These are phyloP conservation scores for Nymphalis polychloros DNA, from an alignment of 2,888 invertebrate genomes.

Conservation along the genomic window DNA sequence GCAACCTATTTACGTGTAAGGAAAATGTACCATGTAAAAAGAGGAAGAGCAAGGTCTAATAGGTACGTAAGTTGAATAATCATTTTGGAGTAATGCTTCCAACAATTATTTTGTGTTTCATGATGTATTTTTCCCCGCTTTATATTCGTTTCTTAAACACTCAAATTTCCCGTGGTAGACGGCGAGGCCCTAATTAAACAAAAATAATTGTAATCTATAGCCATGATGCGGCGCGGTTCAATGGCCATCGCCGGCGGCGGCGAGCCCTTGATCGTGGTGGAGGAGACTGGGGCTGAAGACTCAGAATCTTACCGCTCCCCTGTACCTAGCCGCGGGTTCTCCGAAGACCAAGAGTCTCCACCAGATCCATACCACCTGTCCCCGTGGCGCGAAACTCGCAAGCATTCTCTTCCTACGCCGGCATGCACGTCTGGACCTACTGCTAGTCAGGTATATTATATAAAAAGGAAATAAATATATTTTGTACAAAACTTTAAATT, in stretches of 20 bases:
- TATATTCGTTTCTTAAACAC: too few relatives aligned
- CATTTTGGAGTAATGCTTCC: neutral
- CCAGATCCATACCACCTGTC: conserved; percentile 91
- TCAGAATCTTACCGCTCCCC: conserved; percentile 82
- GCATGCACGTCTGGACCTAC: conserved; percentile 93
- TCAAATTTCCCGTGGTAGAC: too few relatives aligned
- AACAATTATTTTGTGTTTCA: neutral
- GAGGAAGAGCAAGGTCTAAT: neutral
- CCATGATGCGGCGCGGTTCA: conserved; percentile 85
- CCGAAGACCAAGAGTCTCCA: conserved; percentile 89
- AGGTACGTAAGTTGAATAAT: neutral
- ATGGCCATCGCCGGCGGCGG: conserved; percentile 83
- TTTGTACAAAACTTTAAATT: too few relatives aligned
- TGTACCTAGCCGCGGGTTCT: conserved; percentile 82
- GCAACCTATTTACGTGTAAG: neutral
- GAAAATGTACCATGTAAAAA: neutral
- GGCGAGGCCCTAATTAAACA: too few relatives aligned
- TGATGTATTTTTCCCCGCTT: neutral
- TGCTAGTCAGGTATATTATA: conserved; percentile 86
- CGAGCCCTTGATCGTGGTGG: conserved; percentile 91
- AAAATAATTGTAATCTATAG: conserved; percentile 44
- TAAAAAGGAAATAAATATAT: neutral
- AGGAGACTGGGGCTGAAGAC: conserved; percentile 87
- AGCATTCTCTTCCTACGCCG: conserved; percentile 92
- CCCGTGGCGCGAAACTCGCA: conserved; percentile 90